Evolutionary conservation across 92 coral and sea anemone genomes (phyloP).

Genomic region (Phenganax stokvisi): DNA sequence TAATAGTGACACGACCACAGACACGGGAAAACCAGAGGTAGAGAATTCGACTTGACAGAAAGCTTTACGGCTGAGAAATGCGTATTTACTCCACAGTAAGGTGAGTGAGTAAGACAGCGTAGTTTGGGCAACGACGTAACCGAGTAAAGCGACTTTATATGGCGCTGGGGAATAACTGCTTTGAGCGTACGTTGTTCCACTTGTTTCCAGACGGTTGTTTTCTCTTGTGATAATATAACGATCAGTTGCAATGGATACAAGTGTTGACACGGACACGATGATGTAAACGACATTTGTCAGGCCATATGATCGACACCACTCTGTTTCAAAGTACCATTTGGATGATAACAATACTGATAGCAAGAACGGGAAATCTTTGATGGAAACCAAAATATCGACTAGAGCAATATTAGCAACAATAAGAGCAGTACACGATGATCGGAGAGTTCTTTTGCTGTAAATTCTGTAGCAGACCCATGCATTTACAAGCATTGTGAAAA

Average conservation of each 20-base stretch:
- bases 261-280: slow-evolving; percentile 90
- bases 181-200: slow-evolving; percentile 23
- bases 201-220: slow-evolving; percentile 27
- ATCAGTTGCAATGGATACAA: slow-evolving; percentile 86
- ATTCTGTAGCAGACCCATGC: slow-evolving; percentile 75
- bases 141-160: slow-evolving; percentile 51
- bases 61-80: slow-evolving; percentile 90
- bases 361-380: slow-evolving; percentile 84
- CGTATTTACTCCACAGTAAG: slow-evolving; percentile 93
- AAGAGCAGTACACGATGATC: slow-evolving; percentile 85
- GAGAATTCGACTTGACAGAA: slow-evolving; percentile 97
- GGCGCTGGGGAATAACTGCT: slow-evolving; percentile 45
- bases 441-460: slow-evolving; percentile 82
- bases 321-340: slow-evolving; percentile 94
- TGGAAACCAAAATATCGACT: slow-evolving; percentile 84
- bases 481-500: slow-evolving; percentile 74
- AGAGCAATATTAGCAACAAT: slow-evolving; percentile 94
- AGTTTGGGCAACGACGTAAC: slow-evolving; percentile 94
- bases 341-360: slow-evolving; percentile 70
- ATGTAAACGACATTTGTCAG: slow-evolving; percentile 94
- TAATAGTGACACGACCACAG: slow-evolving; percentile 69
- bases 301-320: slow-evolving; percentile 95
- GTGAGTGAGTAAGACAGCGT: slow-evolving; percentile 91
- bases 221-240: slow-evolving; percentile 64
- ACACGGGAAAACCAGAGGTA: slow-evolving; percentile 78